phyloP scores from a whole-genome alignment of 2,888 invertebrate genomes.

The Ormia ochracea region DNA sequence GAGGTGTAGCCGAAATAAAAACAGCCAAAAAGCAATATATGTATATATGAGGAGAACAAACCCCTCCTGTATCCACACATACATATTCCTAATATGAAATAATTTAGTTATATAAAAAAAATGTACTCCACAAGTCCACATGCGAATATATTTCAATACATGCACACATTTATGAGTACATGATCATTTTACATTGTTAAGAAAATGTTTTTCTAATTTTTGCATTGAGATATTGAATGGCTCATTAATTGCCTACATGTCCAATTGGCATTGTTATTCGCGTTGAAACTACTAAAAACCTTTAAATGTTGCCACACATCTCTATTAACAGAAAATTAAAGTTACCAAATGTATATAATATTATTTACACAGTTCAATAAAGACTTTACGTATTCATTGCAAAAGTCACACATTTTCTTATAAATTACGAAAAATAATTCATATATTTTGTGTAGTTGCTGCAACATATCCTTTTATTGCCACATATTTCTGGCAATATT shows the following conservation, averaged over 20 bases:
- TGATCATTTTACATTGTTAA: conserved; percentile 18
- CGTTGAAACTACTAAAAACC: conserved; percentile 14
- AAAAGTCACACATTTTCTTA: no score
- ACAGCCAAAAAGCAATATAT: conserved; percentile 1
- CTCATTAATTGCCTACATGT: conserved; percentile 61
- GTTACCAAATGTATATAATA: no score
- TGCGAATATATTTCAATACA: not conserved
- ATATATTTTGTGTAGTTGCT: no score
- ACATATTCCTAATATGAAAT: conserved; percentile 39
- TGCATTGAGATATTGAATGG: conserved; percentile 61
- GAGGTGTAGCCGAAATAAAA: conserved; percentile 42
- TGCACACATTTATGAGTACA: conserved; percentile 13
- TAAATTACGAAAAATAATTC: no score
- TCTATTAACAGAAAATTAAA: no score
- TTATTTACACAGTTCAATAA: no score
- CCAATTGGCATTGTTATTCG: conserved; percentile 26
- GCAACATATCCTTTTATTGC: no score
- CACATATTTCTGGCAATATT: no score
- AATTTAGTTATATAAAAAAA: conserved; percentile 35
- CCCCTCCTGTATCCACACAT: conserved; percentile 57
- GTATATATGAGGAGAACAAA: conserved; percentile 2
- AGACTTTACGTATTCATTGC: no score
- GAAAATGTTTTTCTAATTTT: conserved; percentile 56
- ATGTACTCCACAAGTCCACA: not conserved
- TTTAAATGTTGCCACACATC: conserved; percentile 2